Evolutionary conservation across 1,140 invertebrate genomes (phyloP).

Genomic region (Periplaneta americana): DNA sequence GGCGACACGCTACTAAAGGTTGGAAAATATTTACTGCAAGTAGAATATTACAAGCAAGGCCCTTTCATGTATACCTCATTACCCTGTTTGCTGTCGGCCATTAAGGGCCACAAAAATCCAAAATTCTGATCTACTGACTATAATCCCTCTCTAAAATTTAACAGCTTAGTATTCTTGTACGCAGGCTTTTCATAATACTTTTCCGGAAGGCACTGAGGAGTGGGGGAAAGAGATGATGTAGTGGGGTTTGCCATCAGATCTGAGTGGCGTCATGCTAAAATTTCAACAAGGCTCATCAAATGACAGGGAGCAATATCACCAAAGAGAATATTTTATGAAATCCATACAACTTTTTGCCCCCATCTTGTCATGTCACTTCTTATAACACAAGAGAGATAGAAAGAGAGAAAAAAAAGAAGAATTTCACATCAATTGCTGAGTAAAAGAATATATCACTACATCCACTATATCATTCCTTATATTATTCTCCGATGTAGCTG

Average conservation of each 20-base stretch:
- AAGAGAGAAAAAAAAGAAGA: not conserved
- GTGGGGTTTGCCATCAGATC: too few relatives aligned
- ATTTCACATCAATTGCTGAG: not conserved
- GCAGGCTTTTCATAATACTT: not conserved
- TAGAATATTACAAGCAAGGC: not conserved
- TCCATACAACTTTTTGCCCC: not conserved
- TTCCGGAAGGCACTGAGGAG: not conserved
- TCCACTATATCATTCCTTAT: not conserved
- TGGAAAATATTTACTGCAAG: not conserved
- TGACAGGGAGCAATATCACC: not conserved
- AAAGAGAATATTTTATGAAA: not conserved
- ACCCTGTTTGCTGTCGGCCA: not conserved
- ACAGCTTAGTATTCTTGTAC: not conserved
- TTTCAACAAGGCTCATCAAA: not conserved
- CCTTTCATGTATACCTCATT: not conserved
- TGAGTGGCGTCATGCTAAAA: not conserved
- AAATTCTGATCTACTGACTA: not conserved
- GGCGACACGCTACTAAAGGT: too few relatives aligned
- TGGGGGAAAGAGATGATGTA: not conserved
- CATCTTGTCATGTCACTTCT: not conserved
- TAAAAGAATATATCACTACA: not conserved
- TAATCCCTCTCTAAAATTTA: not conserved
- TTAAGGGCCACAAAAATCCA: not conserved
- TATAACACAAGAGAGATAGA: not conserved
- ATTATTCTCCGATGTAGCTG: too few relatives aligned